Base-by-base conservation (phyloP, 2,888 invertebrate genomes). In the Mycalesis mineus region DNA sequence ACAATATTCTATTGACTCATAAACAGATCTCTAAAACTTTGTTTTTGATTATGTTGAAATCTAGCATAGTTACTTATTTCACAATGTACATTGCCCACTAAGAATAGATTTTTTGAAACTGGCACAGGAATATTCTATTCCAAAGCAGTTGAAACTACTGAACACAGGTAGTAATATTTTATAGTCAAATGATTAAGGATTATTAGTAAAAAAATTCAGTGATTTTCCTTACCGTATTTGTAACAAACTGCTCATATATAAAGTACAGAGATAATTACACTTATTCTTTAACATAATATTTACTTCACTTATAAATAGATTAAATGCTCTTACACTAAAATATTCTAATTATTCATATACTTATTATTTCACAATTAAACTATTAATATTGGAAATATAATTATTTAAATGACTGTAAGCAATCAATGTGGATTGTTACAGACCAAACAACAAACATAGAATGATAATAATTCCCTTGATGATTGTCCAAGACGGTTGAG, bases 401-500 rank as follows among this genome's bases (percentile, higher is more conserved):
- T 11, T 11, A 36, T 36, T 36, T 9, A 11, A 36, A 4, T 9
- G 36, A 41, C 17, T 17, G 8, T 17, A 41, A 22, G 8, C 1
- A 41, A 22, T 11, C 11, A 9, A 22, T 22, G 17, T 13, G n/a
- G 2, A 29, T 28, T n/a, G 28, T n/a, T 7, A 13, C 29, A 28
- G 8, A 44, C 29, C 1, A 28, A 17, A 44, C 1, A 11, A 33
- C 33, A 48, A 48, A 48, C 15, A 11, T 36, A 36, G 7, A 36
- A 48, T 36, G 31, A 33, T 17, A 17, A 36, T 36, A 9, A n/a
- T 33, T 14, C 15, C 15, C 36, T 36, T 36, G 36, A 47, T 31
- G 14, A 22, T 45, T 31, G 13, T 3, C 15, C 22, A 13, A 49
- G 22, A 39, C 17, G 29, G 31, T 11, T 53, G 57, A 60, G 57